A percentile compares a stretch with the other conserved stretches of the same genome.
Conservation (phyloP, 1,140 invertebrate genomes). For the Holotrichia oblita region DNA sequence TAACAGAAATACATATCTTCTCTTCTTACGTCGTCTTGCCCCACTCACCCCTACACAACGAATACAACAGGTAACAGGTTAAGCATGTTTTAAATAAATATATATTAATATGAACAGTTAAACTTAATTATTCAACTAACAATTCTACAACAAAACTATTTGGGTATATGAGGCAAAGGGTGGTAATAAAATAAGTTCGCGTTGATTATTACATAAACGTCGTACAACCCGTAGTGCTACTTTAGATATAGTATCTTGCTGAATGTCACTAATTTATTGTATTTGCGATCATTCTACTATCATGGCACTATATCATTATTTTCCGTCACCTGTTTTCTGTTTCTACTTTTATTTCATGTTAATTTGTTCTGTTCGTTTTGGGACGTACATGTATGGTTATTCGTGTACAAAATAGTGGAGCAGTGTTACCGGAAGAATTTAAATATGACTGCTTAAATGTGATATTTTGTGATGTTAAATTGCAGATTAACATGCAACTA, state of each 20-base stretch:
- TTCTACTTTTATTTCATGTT: neutral
- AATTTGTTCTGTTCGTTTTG: neutral
- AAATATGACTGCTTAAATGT: slow-evolving; percentile 31
- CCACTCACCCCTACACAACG: too few relatives aligned
- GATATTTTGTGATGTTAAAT: too few relatives aligned
- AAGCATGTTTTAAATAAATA: too few relatives aligned
- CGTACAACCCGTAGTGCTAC: neutral
- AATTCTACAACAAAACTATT: too few relatives aligned
- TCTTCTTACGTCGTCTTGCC: too few relatives aligned
- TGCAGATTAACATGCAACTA: neutral
- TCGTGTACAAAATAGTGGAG: neutral
- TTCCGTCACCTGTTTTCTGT: neutral
- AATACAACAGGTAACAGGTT: too few relatives aligned
- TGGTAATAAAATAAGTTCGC: neutral
- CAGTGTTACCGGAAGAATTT: slow-evolving; percentile 10
- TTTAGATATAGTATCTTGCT: neutral
- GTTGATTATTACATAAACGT: neutral
- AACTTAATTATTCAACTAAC: too few relatives aligned
- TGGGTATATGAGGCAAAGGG: neutral
- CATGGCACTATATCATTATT: neutral
- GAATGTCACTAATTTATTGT: neutral
- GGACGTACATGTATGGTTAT: neutral
- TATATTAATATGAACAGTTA: too few relatives aligned
- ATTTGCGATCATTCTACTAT: neutral
- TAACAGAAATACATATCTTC: too few relatives aligned